phyloP scores from a whole-genome alignment of 1,140 invertebrate genomes.

The Elysia chlorotica region DNA sequence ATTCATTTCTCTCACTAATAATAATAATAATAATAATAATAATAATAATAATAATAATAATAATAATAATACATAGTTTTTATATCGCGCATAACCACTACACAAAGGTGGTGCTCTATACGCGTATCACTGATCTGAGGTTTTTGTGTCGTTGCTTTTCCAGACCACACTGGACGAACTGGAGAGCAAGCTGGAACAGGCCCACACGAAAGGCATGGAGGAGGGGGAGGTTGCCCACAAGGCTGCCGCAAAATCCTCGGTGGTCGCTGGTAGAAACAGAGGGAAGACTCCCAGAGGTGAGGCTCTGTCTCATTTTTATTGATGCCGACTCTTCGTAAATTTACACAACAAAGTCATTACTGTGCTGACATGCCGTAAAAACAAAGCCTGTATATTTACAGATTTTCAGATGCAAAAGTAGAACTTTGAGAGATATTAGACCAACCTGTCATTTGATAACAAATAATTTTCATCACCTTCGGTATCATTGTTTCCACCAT shows the following conservation, averaged over 20 bases:
- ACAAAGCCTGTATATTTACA: no score
- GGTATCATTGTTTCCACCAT: background rate
- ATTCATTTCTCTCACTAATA: background rate
- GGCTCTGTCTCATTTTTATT: no score
- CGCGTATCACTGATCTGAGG: background rate
- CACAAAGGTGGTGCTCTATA: background rate
- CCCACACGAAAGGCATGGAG: conserved; percentile 61
- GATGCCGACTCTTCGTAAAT: no score
- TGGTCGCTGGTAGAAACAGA: background rate
- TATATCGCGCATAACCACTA: background rate
- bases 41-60: background rate
- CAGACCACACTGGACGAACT: conserved; percentile 59
- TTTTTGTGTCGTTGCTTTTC: conserved; percentile 8
- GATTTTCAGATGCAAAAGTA: no score
- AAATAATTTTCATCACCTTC: no score
- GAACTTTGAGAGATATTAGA: no score
- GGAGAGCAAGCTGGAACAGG: conserved; percentile 58
- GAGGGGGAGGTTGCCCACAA: conserved; percentile 53
- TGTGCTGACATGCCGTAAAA: no score
- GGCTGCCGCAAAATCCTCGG: conserved; percentile 31
- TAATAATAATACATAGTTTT: background rate
- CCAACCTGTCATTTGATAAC: no score
- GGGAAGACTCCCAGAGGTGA: background rate
- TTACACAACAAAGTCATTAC: no score
- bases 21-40: no score